A percentile compares a stretch with the other conserved stretches of the same genome.
Evolutionary conservation across 2,888 invertebrate species (phyloP).

Genomic region (Drosophila limbata): DNA sequence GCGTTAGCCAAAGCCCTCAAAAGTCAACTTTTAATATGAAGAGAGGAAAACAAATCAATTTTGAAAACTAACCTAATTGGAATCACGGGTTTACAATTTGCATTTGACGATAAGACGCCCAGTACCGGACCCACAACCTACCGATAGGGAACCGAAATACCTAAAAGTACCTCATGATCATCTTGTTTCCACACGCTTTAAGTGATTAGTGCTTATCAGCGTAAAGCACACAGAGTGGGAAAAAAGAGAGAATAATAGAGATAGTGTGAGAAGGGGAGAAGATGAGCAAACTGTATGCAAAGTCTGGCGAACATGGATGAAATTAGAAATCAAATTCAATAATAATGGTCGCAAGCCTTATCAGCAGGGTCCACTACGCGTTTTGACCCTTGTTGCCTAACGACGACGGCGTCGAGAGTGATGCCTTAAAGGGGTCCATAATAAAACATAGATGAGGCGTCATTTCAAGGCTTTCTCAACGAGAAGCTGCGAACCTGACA

Average conservation of each 20-base stretch:
- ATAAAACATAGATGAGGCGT: constrained; percentile 31
- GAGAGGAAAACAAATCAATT: constrained; percentile 20
- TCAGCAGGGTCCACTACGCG: constrained; percentile 55
- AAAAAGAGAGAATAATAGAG: neutral
- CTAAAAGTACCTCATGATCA: constrained; percentile 23
- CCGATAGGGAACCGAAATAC: constrained; percentile 37
- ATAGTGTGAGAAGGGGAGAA: constrained; percentile 10
- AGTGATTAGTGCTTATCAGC: constrained; percentile 63
- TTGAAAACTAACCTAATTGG: constrained; percentile 51
- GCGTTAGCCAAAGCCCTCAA: neutral
- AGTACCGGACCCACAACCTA: constrained; percentile 18
- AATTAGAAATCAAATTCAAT: constrained; percentile 72
- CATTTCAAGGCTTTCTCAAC: constrained; percentile 37
- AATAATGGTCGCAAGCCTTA: constrained; percentile 46
- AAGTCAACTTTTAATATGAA: constrained; percentile 18
- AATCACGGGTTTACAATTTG: constrained; percentile 58
- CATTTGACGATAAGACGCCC: constrained; percentile 54
- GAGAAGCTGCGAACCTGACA: constrained; percentile 64
- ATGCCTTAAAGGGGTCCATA: constrained; percentile 60
- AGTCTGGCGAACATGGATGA: constrained; percentile 27
- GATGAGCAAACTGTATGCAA: constrained; percentile 43
- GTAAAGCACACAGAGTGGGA: constrained; percentile 52
- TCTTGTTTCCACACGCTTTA: constrained; percentile 50
- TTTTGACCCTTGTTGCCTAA: constrained; percentile 62
- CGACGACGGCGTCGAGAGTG: constrained; percentile 25